Base-by-base conservation (phyloP, 2,888 invertebrate genomes). In the Synergus laeviventris region DNA sequence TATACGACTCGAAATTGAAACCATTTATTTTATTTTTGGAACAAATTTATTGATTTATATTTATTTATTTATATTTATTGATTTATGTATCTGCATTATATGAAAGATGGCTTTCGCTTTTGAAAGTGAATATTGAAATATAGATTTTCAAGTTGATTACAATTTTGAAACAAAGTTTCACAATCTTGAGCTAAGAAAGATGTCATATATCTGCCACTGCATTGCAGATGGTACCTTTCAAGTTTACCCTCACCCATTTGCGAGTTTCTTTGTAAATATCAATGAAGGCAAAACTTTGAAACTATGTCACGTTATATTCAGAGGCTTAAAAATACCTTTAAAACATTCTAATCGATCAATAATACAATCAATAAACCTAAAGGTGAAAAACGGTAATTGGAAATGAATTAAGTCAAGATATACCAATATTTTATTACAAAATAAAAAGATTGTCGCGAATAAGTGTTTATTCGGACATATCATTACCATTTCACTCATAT, bases 171-270 rank as follows among this genome's bases (percentile, higher is more conserved):
- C 7, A n/a, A 56, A 56, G 11, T 18, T 59, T 21, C 14, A 11
- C 21, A 21, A 11, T 59, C 59, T 59, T 59, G 24, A 59, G 59
- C 14, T 3, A 59, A 59, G 21, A 24, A 59, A 14, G 4, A 59
- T 59, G 59, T 24, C 59, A 59, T 12, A 21, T 21, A 24, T 24
- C 59, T 59, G 12, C 21, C 59, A 24, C 59, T 59, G 59, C 59
- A 59, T 59, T 56, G 56, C 56, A 24, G 59, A 59, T 59, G 21
- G 18, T 59, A 59, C 59, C 59, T 9, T 42, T 59, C 24, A 14
- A 24, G 14, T 59, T 54, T 24, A 12, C 59, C 12, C 59, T 24
- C 59, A 14, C 21, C 59, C 24, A 24, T 59, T 59, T 59, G 31
- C 5, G 11, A 24, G 24, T 21, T 59, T 59, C 59, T 4, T 59